Percentiles rank a stretch among this genome's conserved stretches.
phyloP scores from a whole-genome alignment of 2,113 vertebrate species.

The Leucoraja erinaceus region DNA sequence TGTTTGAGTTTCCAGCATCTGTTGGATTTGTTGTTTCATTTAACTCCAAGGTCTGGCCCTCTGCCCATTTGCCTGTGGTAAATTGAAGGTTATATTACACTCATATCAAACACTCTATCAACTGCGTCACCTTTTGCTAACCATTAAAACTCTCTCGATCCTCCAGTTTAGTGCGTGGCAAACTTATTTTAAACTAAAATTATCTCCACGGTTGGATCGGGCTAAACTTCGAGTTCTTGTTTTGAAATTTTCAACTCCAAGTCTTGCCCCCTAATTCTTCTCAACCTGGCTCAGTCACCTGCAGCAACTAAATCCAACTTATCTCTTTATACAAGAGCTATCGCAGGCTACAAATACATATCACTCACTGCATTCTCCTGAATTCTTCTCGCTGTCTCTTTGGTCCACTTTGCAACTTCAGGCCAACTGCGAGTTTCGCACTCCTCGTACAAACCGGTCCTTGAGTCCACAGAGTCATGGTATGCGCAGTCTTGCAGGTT shows the following conservation, averaged over 20 bases:
- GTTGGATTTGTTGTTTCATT: no score
- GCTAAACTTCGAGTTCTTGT: neutral
- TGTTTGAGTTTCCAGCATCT: no score
- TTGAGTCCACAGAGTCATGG: neutral
- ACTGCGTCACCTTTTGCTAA: no score
- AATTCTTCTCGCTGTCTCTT: neutral
- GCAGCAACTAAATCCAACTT: neutral
- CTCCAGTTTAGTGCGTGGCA: no score
- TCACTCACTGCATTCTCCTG: neutral
- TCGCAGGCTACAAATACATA: neutral
- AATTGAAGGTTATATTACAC: no score
- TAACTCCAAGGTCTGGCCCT: no score
- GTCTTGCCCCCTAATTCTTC: neutral
- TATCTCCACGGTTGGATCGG: no score
- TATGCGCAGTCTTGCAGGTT: neutral
- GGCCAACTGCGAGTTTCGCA: neutral
- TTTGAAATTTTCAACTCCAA: neutral
- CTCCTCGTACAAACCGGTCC: neutral
- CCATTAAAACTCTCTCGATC: no score
- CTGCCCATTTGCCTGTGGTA: no score
- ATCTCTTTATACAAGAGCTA: no score
- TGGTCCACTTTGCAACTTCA: neutral
- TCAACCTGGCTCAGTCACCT: neutral
- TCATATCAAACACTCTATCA: no score
- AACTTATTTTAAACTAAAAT: no score